Evolutionary conservation across 2,888 invertebrate species (phyloP), one percentile per base, ranked within the genome.

Genomic region (Hydraecia micacea): DNA sequence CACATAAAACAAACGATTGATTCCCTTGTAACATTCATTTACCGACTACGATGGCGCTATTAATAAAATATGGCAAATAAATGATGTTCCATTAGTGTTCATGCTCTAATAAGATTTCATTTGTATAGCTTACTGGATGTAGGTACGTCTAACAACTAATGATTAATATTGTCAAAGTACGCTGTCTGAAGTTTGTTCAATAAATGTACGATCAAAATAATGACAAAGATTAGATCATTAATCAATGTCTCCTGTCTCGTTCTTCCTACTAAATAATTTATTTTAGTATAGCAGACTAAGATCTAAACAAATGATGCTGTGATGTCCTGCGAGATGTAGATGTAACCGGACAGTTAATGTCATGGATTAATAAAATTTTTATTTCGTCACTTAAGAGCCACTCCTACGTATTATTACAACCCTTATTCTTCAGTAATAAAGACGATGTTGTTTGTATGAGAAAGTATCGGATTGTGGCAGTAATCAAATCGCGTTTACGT

Each of bases 401-500:
- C 62, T 75, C 75, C 63, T 80, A 63, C 76, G 60, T 15, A 77
- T 77, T 15, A 77, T 77, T 83, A 67, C 55, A 32, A 65, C 11
- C 69, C 55, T 75, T 81, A 75, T 7, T 0, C 2, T 36, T 25
- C 3, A 15, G 1, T 4, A 25, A 62, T 80, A 81, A 32, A 81
- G 79, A 36, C 42, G 18, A 11, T 72, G 32, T 87, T 60, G 75
- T 67, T 39, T 85, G 83, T 58, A 63, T 46, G 58, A 79, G 58
- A 80, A 75, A 80, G 77, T 80, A 80, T 80, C 70, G 63, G 70
- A 83, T 84, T 84, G 75, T 80, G 49, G 65, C 70, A 74, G 77
- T 89, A 86, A 85, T 87, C 73, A 83, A 87, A 88, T 89, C 66
- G 83, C 68, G 75, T 81, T 87, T 80, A 85, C 71, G 42, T 67